Evolutionary conservation across 2,888 invertebrate genomes (phyloP).

Genomic region (Archips xylosteana): DNA sequence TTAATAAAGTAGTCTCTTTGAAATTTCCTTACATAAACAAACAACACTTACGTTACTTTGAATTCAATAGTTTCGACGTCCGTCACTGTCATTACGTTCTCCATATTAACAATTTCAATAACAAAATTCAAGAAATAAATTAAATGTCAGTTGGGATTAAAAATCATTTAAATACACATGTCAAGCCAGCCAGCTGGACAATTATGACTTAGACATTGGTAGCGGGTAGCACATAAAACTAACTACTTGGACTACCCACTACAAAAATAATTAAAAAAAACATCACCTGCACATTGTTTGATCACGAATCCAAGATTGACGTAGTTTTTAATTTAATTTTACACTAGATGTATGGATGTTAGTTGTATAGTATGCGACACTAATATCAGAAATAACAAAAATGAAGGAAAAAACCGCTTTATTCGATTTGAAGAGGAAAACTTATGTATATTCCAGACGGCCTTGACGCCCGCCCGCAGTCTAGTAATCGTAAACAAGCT

Average conservation of each 20-base stretch:
- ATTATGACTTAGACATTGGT: constrained; percentile 8
- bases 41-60: constrained; percentile 63
- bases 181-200: constrained; percentile 54
- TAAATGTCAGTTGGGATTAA: constrained; percentile 43
- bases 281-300: constrained; percentile 22
- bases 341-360: no score
- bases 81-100: constrained; percentile 48
- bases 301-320: neutral
- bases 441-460: constrained; percentile 14
- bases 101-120: constrained; percentile 44
- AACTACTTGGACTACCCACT: constrained; percentile 4
- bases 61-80: constrained; percentile 65
- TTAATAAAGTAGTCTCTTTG: no score
- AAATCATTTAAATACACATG: constrained; percentile 38
- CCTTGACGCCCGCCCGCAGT: constrained; percentile 11
- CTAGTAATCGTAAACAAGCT: constrained; percentile 13
- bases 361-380: neutral
- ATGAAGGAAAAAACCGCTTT: constrained; percentile 25
- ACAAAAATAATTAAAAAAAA: neutral
- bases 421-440: constrained; percentile 33
- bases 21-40: neutral
- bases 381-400: constrained; percentile 10
- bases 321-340: neutral
- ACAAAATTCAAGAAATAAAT: constrained; percentile 41
- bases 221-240: constrained; percentile 10